These are phyloP conservation scores for Elysia crispata DNA, from an alignment of 2,888 invertebrate species.

Conservation along the genomic window DNA sequence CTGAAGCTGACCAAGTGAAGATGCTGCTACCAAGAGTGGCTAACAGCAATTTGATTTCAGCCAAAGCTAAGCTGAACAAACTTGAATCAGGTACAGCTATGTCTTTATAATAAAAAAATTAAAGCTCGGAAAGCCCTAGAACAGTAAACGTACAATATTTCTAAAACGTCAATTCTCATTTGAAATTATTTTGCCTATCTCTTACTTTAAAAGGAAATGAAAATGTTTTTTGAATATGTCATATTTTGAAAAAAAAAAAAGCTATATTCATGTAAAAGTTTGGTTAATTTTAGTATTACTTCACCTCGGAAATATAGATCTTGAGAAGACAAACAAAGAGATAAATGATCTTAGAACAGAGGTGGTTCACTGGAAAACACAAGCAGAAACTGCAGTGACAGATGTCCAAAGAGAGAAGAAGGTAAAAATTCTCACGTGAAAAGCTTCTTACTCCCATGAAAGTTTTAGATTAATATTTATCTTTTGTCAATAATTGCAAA, in stretches of 20 bases:
- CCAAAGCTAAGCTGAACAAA: not conserved
- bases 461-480: no score
- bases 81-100: not conserved
- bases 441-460: no score
- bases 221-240: no score
- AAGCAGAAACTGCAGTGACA: slow-evolving; percentile 19
- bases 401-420: slow-evolving; percentile 37
- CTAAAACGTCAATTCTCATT: not conserved
- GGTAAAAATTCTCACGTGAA: slow-evolving; percentile 7
- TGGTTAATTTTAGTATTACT: no score
- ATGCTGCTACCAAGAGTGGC: slow-evolving; percentile 3
- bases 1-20: slow-evolving; percentile 25
- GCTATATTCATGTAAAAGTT: no score
- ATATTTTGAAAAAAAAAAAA: no score
- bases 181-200: not conserved
- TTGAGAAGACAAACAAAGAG: slow-evolving; percentile 3
- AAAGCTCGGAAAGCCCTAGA: no score
- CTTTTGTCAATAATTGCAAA: no score
- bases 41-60: not conserved
- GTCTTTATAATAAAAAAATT: no score
- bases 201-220: no score
- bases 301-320: slow-evolving; percentile 1
- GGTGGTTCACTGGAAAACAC: slow-evolving; percentile 42
- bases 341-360: slow-evolving; percentile 20
- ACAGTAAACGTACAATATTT: not conserved